Conservation (phyloP, 2,113 vertebrate genomes). For the Eira barbara region DNA sequence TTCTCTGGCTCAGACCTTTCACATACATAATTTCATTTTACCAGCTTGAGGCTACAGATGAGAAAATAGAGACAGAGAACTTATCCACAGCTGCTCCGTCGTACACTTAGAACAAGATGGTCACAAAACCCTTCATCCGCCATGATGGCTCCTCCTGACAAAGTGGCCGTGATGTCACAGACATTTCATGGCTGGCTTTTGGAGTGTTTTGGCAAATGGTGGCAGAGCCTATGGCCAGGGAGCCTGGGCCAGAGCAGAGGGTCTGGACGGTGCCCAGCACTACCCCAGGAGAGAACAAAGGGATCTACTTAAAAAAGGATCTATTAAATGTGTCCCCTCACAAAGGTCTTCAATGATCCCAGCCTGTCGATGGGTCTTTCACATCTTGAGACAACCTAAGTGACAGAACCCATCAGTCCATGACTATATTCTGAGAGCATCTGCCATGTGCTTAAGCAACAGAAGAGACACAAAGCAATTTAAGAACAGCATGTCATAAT, state of each 20-base stretch:
- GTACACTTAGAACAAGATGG: background rate
- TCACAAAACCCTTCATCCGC: background rate
- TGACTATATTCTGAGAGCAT: slow-evolving; percentile 28
- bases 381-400: slow-evolving; percentile 13
- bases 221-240: background rate
- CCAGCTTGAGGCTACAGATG: background rate
- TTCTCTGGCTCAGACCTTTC: background rate
- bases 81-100: background rate
- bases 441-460: background rate
- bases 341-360: background rate
- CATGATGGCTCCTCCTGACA: background rate
- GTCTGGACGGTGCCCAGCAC: slow-evolving; percentile 2
- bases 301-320: background rate
- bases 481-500: background rate
- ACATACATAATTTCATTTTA: background rate
- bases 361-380: background rate
- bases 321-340: background rate
- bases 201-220: slow-evolving; percentile 30
- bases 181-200: background rate
- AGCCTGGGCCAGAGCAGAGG: slow-evolving; percentile 47
- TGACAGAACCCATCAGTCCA: slow-evolving; percentile 25
- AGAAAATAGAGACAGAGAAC: background rate
- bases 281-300: slow-evolving; percentile 36
- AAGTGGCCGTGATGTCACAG: slow-evolving; percentile 24
- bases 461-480: slow-evolving; percentile 13